Percentiles rank a stretch among this genome's conserved stretches.
These are phyloP conservation scores for Adelognathus sp. DNA, from an alignment of 2,888 invertebrate species.

Conservation along the genomic window DNA sequence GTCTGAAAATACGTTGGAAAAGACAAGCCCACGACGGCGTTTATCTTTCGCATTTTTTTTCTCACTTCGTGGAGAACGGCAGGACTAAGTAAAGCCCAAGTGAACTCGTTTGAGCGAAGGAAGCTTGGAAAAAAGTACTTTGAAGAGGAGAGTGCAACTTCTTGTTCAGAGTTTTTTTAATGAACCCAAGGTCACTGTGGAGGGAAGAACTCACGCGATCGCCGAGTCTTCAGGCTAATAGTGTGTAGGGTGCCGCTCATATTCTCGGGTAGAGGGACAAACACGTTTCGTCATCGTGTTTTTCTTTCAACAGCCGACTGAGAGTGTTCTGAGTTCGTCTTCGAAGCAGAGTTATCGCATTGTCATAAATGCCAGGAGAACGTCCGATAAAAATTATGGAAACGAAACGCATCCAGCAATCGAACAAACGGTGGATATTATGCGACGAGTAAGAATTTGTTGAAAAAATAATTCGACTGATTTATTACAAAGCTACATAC, in stretches of 20 bases:
- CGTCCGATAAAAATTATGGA: not conserved
- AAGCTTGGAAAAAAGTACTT: not conserved
- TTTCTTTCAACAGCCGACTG: slow-evolving; percentile 6
- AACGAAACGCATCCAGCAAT: too few relatives aligned
- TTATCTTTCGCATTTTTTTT: slow-evolving; percentile 2
- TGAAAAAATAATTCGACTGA: too few relatives aligned
- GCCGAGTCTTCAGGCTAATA: slow-evolving; percentile 47
- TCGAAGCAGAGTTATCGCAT: not conserved
- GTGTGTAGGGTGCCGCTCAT: slow-evolving; percentile 49
- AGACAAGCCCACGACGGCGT: not conserved
- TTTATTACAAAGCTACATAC: too few relatives aligned
- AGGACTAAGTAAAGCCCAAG: slow-evolving; percentile 3
- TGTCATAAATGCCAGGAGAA: not conserved
- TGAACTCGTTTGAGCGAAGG: not conserved
- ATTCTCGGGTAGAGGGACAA: slow-evolving; percentile 10
- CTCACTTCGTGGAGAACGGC: slow-evolving; percentile 44
- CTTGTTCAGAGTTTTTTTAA: slow-evolving; percentile 61
- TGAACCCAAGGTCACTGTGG: slow-evolving; percentile 69
- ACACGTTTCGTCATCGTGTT: slow-evolving; percentile 29
- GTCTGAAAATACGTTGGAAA: not conserved
- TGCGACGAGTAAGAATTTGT: too few relatives aligned
- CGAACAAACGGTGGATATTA: too few relatives aligned
- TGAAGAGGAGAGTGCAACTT: slow-evolving; percentile 20
- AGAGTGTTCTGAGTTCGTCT: not conserved
- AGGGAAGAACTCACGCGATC: slow-evolving; percentile 70